These are phyloP conservation scores for Endotricha flammealis DNA, from an alignment of 2,888 invertebrate species.

Conservation along the genomic window DNA sequence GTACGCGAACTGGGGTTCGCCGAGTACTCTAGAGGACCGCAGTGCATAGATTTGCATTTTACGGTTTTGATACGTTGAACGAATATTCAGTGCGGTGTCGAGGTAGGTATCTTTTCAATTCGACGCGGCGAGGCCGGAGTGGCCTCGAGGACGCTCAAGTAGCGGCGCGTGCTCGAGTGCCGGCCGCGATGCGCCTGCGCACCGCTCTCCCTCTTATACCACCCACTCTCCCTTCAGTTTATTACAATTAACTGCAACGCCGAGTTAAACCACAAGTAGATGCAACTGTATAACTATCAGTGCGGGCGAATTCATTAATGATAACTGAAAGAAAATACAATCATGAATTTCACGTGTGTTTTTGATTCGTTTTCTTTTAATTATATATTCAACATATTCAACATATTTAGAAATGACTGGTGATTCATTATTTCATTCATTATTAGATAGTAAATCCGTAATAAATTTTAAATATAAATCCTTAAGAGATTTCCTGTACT, in stretches of 20 bases:
- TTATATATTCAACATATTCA: no score
- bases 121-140: constrained; percentile 67
- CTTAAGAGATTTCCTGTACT: no score
- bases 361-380: no score
- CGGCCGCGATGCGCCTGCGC: constrained; percentile 61
- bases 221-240: constrained; percentile 36
- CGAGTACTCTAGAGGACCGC: constrained; percentile 68
- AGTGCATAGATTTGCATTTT: constrained; percentile 77
- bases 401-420: no score
- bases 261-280: constrained; percentile 58
- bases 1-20: constrained; percentile 40
- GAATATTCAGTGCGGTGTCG: constrained; percentile 74
- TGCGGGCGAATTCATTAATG: no score
- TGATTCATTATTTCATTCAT: no score
- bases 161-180: constrained; percentile 73
- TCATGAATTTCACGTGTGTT: no score
- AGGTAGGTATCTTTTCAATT: constrained; percentile 75
- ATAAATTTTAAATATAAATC: no score
- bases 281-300: constrained; percentile 31
- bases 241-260: constrained; percentile 66
- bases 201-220: constrained; percentile 28
- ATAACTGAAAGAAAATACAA: no score
- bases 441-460: no score
- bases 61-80: constrained; percentile 74
- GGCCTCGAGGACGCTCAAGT: constrained; percentile 63